A percentile compares a stretch with the other conserved stretches of the same genome.
Conservation (phyloP, 2,113 vertebrate species). For the Ardeotis arabs region DNA sequence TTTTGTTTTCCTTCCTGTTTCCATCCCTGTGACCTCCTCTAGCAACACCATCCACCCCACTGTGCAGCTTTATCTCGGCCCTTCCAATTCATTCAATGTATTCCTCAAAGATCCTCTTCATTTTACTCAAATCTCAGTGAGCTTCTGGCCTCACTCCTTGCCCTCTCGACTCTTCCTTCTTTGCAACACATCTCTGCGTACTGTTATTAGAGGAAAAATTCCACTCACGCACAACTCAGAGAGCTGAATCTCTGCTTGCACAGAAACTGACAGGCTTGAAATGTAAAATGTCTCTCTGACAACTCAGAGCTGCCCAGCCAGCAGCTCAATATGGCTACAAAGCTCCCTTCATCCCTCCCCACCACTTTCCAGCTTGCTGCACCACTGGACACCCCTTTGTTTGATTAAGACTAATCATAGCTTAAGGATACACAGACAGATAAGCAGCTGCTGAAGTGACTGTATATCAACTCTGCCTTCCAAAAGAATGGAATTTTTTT, state of each 20-base stretch:
- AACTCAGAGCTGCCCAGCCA: not conserved
- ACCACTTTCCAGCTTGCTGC: not conserved
- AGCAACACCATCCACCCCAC: not conserved
- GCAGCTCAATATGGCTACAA: not conserved
- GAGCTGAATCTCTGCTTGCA: not conserved
- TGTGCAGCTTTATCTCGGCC: not conserved
- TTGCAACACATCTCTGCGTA: not conserved
- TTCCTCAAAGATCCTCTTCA: not conserved
- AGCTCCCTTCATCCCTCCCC: conserved; percentile 4
- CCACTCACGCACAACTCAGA: not conserved
- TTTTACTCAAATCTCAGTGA: not conserved
- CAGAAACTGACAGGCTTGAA: not conserved
- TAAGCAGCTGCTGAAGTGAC: conserved; percentile 44
- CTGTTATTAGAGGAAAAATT: not conserved
- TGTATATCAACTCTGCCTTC: conserved; percentile 13
- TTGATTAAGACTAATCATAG: conserved; percentile 34
- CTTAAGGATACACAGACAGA: conserved; percentile 44
- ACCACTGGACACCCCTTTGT: conserved; percentile 15
- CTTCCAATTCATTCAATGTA: not conserved
- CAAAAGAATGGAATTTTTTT: not conserved
- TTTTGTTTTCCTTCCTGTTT: not conserved
- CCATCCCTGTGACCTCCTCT: not conserved
- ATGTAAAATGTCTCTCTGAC: not conserved
- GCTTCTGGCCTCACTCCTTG: not conserved
- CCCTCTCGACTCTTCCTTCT: not conserved